phyloP scores from a whole-genome alignment of 2,113 vertebrate genomes.

The Cichladusa arquata region DNA sequence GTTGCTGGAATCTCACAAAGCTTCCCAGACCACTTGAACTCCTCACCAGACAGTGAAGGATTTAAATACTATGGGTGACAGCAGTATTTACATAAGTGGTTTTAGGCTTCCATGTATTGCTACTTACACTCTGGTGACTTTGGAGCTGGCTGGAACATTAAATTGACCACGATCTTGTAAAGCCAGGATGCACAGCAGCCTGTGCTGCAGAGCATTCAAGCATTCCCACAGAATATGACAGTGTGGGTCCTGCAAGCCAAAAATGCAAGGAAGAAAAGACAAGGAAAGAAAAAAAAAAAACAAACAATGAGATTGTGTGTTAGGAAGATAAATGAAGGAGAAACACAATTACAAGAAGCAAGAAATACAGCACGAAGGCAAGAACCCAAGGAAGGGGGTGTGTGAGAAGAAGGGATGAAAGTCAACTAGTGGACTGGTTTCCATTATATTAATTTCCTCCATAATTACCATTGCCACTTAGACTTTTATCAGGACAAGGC shows the following conservation, averaged over 20 bases:
- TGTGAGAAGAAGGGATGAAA: constrained; percentile 6
- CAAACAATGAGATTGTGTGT: not conserved
- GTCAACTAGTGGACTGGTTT: not conserved
- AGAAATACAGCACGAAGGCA: not conserved
- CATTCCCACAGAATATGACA: constrained; percentile 37
- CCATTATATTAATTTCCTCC: constrained; percentile 3
- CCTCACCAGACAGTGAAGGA: constrained; percentile 14
- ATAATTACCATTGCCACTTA: not conserved
- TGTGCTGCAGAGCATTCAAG: constrained; percentile 39
- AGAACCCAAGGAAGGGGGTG: not conserved
- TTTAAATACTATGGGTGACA: not conserved
- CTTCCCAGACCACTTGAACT: constrained; percentile 24
- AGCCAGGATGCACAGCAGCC: not conserved
- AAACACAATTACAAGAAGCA: not conserved
- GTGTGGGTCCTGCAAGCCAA: not conserved
- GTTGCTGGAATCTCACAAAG: not conserved
- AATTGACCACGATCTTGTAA: constrained; percentile 54
- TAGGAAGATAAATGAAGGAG: constrained; percentile 34
- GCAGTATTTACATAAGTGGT: constrained; percentile 20
- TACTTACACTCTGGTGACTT: constrained; percentile 47
- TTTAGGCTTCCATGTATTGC: constrained; percentile 22
- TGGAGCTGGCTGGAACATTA: constrained; percentile 47
- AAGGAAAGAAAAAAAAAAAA: not conserved
- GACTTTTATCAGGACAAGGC: constrained; percentile 1
- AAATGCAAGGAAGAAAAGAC: not conserved